These are phyloP conservation scores for Pseudorectes ferrugineus DNA, from an alignment of 2,113 vertebrate genomes.

Conservation along the genomic window DNA sequence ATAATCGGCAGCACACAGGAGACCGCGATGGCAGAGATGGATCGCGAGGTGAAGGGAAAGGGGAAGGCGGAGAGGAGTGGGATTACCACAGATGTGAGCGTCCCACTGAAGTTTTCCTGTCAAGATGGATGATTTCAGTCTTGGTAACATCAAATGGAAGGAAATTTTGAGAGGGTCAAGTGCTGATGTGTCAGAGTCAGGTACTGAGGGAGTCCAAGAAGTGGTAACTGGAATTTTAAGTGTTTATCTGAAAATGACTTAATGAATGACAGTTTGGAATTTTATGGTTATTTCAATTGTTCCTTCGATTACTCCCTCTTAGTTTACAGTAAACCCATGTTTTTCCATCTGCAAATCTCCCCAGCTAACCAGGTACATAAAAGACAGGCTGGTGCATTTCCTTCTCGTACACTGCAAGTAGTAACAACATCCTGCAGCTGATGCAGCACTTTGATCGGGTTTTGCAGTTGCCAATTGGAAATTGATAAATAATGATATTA, in stretches of 20 bases:
- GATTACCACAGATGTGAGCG: not conserved
- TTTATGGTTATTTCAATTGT: not conserved
- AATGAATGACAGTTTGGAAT: not conserved
- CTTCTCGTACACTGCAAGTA: not conserved
- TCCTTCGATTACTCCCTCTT: not conserved
- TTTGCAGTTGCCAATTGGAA: not conserved
- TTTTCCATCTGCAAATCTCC: not conserved
- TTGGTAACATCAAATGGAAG: not conserved
- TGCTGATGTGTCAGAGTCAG: not conserved
- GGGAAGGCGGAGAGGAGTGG: not conserved
- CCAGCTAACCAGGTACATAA: not conserved
- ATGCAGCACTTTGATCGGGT: not conserved
- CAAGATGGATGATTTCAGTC: conserved; percentile 16
- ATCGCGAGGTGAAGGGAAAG: not conserved
- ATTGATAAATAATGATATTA: not conserved
- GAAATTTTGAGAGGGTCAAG: not conserved
- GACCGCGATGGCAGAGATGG: not conserved
- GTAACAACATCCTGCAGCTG: not conserved
- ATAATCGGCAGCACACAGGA: not conserved
- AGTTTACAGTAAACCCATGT: not conserved
- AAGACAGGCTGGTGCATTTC: not conserved
- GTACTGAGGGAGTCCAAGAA: not conserved
- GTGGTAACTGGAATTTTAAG: not conserved
- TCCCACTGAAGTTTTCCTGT: conserved; percentile 36
- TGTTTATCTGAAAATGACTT: not conserved